Evolutionary conservation across 1,140 invertebrate genomes (phyloP).

Genomic region (Kradibia gibbosae): DNA sequence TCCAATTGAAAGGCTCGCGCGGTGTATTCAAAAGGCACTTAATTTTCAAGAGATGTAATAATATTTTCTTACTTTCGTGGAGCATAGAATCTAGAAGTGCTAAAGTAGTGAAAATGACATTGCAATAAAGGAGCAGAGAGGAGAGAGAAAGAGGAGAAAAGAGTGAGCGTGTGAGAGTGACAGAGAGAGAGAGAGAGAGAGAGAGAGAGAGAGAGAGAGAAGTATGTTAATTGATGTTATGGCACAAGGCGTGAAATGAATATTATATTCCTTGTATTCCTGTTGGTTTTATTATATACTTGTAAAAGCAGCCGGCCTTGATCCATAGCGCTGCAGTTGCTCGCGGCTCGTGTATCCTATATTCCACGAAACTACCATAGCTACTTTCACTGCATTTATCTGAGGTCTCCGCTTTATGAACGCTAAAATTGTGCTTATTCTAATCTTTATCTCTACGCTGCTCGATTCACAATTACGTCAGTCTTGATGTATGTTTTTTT

Average conservation of each 20-base stretch:
- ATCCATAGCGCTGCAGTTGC: conserved; percentile 68
- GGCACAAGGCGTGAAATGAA: not conserved
- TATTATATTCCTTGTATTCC: not conserved
- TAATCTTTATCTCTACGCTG: not conserved
- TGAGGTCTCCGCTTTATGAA: conserved; percentile 51
- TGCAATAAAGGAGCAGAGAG: too few relatives aligned
- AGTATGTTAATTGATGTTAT: conserved; percentile 45
- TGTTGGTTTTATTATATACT: conserved; percentile 39
- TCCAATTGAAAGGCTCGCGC: too few relatives aligned
- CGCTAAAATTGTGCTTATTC: conserved; percentile 34
- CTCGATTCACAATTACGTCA: not conserved
- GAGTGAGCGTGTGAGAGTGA: not conserved
- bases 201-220: not conserved
- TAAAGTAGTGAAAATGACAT: too few relatives aligned
- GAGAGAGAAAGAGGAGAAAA: not conserved
- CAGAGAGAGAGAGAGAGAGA: not conserved
- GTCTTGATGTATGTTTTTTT: too few relatives aligned
- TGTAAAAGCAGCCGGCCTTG: conserved; percentile 65
- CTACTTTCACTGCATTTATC: conserved; percentile 66
- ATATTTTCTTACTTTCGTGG: too few relatives aligned
- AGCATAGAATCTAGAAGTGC: too few relatives aligned
- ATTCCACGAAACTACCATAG: conserved; percentile 39
- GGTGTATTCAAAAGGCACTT: too few relatives aligned
- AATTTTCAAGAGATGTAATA: too few relatives aligned
- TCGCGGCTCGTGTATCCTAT: not conserved